phyloP scores from a whole-genome alignment of 2,888 invertebrate genomes.

The Anoncus sp. region DNA sequence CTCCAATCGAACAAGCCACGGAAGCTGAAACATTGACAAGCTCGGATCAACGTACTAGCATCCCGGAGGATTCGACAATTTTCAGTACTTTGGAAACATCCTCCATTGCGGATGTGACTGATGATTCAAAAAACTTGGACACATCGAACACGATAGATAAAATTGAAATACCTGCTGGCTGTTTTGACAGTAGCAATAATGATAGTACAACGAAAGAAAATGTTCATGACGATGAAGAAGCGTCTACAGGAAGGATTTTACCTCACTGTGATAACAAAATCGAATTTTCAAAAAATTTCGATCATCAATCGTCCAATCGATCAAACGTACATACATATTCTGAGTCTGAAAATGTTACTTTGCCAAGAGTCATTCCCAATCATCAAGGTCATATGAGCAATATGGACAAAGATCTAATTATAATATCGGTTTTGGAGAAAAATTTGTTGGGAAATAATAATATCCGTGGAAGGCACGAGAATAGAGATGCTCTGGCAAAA shows the following conservation, averaged over 20 bases:
- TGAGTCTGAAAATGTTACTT: not conserved
- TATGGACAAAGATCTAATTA: constrained; percentile 29
- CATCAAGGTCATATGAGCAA: not conserved
- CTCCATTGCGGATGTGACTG: not conserved
- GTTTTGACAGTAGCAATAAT: not conserved
- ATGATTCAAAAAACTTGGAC: not conserved
- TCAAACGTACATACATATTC: not conserved
- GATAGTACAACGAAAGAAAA: not conserved
- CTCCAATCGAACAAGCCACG: not conserved
- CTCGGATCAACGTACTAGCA: constrained; percentile 1
- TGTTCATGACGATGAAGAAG: not conserved
- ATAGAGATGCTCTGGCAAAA: not conserved
- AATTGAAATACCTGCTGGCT: not conserved
- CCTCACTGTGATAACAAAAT: constrained; percentile 37
- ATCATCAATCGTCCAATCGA: constrained; percentile 2
- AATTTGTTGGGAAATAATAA: constrained; percentile 32
- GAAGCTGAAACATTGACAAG: not conserved
- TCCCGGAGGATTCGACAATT: not conserved
- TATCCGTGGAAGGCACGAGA: not conserved
- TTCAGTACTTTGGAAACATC: not conserved
- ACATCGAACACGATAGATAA: not conserved
- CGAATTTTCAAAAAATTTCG: not conserved
- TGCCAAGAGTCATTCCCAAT: constrained; percentile 1
- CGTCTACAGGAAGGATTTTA: constrained; percentile 51
- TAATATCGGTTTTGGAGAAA: constrained; percentile 55